Conservation (phyloP, 2,797 vertebrate species). For the Leptodactylus fallax region DNA sequence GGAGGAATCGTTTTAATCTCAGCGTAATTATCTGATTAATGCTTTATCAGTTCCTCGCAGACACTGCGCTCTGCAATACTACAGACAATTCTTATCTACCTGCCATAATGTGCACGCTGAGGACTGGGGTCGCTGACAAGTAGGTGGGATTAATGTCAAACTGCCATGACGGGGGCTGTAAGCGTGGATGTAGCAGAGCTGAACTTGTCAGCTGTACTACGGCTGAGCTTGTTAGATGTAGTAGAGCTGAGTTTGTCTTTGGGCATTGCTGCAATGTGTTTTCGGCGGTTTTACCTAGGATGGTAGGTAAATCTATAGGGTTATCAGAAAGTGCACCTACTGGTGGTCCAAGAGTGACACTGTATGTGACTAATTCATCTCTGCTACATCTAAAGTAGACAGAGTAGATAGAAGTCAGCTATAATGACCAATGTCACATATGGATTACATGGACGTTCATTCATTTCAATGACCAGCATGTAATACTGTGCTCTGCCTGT, state of each 20-base stretch:
- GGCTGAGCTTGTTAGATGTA: not conserved
- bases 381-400: not conserved
- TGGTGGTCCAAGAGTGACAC: too few relatives aligned
- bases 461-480: not conserved
- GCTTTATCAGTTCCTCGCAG: conserved; percentile 16
- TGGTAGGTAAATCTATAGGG: too few relatives aligned
- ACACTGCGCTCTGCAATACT: not conserved
- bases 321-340: too few relatives aligned
- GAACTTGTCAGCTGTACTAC: too few relatives aligned
- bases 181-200: not conserved
- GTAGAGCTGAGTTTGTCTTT: not conserved
- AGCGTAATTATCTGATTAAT: conserved; percentile 39
- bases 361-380: not conserved
- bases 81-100: not conserved
- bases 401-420: not conserved
- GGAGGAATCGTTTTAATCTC: conserved; percentile 2
- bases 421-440: not conserved
- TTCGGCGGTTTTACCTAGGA: too few relatives aligned
- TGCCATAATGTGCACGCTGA: not conserved
- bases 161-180: not conserved
- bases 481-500: not conserved
- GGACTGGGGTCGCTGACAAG: not conserved
- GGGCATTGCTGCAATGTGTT: not conserved
- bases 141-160: not conserved
- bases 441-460: not conserved